Evolutionary conservation across 2,888 invertebrate genomes (phyloP).

Genomic region (Orchestes rusci): DNA sequence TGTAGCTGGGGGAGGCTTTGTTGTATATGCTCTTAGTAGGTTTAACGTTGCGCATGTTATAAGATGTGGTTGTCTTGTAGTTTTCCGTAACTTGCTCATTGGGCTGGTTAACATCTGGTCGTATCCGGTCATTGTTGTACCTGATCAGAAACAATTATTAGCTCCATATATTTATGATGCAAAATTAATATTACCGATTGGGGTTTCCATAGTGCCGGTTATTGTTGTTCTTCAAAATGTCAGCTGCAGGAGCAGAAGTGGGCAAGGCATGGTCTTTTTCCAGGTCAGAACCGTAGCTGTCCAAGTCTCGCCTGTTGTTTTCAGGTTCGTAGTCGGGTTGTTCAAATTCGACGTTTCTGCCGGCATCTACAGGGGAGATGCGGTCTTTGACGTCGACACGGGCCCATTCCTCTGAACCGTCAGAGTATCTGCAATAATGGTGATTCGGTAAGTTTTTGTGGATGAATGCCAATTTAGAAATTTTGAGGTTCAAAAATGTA

Average conservation of each 20-base stretch:
- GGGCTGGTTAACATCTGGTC: conserved; percentile 36
- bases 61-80: conserved; percentile 46
- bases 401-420: conserved; percentile 40
- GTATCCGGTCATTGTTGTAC: conserved; percentile 45
- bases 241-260: conserved; percentile 70
- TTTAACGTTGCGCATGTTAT: conserved; percentile 53
- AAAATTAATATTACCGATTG: conserved; percentile 40
- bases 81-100: conserved; percentile 39
- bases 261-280: conserved; percentile 68
- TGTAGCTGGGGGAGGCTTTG: conserved; percentile 73
- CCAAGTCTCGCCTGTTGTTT: conserved; percentile 33
- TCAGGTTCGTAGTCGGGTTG: conserved; percentile 33
- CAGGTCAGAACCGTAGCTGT: conserved; percentile 58
- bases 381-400: conserved; percentile 40
- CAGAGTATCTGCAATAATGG: conserved; percentile 18
- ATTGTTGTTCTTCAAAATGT: conserved; percentile 69
- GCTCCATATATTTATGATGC: background rate
- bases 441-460: no score
- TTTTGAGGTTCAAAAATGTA: no score
- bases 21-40: conserved; percentile 54
- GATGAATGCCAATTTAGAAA: no score
- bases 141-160: conserved; percentile 9
- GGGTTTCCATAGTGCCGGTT: conserved; percentile 71
- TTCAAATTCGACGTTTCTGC: conserved; percentile 31
- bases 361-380: conserved; percentile 24